A percentile compares a stretch with the other conserved stretches of the same genome.
Evolutionary conservation across 2,797 vertebrate species (phyloP).

Genomic region (Pteropus rufus): DNA sequence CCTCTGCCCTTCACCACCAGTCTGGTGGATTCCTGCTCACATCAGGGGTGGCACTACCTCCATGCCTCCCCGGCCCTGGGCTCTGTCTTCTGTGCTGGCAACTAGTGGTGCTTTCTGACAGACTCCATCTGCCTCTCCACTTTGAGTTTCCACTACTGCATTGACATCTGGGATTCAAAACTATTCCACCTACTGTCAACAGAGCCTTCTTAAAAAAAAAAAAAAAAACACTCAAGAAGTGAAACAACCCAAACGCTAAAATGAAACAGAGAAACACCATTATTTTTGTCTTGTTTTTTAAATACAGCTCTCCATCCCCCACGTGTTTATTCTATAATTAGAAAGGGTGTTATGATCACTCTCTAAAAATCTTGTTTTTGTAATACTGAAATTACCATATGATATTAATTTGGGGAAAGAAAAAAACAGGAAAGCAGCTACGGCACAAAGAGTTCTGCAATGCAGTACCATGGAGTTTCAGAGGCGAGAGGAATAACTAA

Average conservation of each 20-base stretch:
- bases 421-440: slow-evolving; percentile 59
- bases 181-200: slow-evolving; percentile 53
- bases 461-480: background rate
- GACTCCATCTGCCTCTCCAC: slow-evolving; percentile 43
- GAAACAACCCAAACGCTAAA: slow-evolving; percentile 62
- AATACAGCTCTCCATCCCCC: slow-evolving; percentile 40
- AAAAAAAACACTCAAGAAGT: background rate
- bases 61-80: background rate
- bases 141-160: slow-evolving; percentile 33
- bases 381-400: slow-evolving; percentile 67
- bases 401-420: slow-evolving; percentile 70
- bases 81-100: slow-evolving; percentile 46
- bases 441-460: slow-evolving; percentile 36
- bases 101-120: slow-evolving; percentile 33
- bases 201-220: background rate
- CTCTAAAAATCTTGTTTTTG: slow-evolving; percentile 73
- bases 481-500: background rate
- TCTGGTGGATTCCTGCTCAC: background rate
- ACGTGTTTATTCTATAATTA: slow-evolving; percentile 67
- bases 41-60: background rate
- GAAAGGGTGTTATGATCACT: slow-evolving; percentile 61
- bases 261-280: slow-evolving; percentile 46
- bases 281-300: slow-evolving; percentile 34
- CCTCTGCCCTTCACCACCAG: background rate
- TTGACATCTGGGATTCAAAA: slow-evolving; percentile 54